Percentiles rank a stretch among this genome's conserved stretches.
These are phyloP conservation scores for Albula goreensis DNA, from an alignment of 2,113 vertebrate species.

Conservation along the genomic window DNA sequence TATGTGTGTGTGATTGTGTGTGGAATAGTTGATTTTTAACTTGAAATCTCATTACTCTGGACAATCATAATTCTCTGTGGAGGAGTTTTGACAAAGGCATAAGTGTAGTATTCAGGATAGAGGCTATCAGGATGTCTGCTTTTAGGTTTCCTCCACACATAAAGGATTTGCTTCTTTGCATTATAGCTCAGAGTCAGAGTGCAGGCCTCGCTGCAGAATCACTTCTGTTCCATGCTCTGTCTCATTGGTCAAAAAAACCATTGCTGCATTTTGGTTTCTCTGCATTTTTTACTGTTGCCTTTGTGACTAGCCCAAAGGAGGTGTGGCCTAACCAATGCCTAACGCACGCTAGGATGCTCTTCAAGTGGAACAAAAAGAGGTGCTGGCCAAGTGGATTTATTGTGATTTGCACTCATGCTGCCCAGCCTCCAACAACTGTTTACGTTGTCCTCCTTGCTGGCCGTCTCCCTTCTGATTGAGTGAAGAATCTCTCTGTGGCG, in stretches of 20 bases:
- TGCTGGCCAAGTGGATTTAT: not conserved
- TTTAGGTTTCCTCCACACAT: no score
- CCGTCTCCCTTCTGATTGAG: not conserved
- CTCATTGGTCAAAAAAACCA: no score
- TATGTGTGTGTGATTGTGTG: not conserved
- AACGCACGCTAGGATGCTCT: no score
- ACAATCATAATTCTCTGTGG: not conserved
- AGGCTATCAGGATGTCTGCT: no score
- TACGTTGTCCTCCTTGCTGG: not conserved
- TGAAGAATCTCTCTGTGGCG: not conserved
- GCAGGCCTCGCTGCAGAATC: no score
- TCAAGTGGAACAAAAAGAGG: no score
- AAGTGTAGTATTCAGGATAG: no score
- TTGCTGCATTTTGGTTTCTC: no score
- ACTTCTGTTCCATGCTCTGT: no score
- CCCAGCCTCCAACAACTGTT: not conserved
- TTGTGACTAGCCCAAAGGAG: not conserved
- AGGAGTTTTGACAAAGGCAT: not conserved
- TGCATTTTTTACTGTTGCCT: not conserved
- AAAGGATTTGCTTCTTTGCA: no score
- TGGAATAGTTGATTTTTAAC: conserved; percentile 5
- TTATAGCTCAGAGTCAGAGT: no score
- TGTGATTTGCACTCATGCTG: not conserved
- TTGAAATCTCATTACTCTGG: conserved; percentile 6
- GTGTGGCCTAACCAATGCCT: no score